phyloP scores from a whole-genome alignment of 2,888 invertebrate genomes.

The Caenorhabditis sp. region DNA sequence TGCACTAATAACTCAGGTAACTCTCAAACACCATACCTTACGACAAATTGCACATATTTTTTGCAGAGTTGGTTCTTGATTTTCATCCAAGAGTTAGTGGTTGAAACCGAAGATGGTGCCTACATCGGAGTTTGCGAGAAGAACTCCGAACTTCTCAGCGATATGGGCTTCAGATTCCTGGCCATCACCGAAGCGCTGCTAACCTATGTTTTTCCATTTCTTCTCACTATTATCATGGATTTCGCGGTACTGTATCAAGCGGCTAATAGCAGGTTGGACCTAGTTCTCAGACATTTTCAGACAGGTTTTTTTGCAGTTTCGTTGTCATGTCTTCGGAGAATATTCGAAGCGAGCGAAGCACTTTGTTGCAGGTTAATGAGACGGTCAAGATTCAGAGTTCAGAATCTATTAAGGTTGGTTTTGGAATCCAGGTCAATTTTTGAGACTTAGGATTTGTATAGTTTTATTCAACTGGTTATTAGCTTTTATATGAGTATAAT shows the following conservation, averaged over 20 bases:
- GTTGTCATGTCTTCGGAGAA: conserved; percentile 37
- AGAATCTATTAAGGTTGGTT: conserved; percentile 41
- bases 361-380: conserved; percentile 24
- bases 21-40: no score
- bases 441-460: not conserved
- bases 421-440: not conserved
- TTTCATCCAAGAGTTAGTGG: conserved; percentile 34
- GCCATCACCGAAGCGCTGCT: conserved; percentile 57
- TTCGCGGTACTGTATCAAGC: conserved; percentile 54
- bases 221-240: conserved; percentile 60
- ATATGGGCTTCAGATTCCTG: conserved; percentile 55
- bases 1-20: conserved; percentile 58
- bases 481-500: not conserved
- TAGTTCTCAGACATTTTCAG: no score
- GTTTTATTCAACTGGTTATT: not conserved
- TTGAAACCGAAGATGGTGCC: conserved; percentile 29
- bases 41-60: no score
- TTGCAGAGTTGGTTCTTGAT: conserved; percentile 55
- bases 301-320: no score
- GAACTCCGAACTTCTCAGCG: conserved; percentile 43
- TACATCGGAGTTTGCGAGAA: conserved; percentile 45
- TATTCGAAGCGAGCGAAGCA: conserved; percentile 18
- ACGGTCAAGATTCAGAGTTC: conserved; percentile 47
- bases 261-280: conserved; percentile 15
- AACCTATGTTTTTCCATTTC: conserved; percentile 61